Percentiles rank a stretch among this genome's conserved stretches.
Conservation (phyloP, 2,888 invertebrate genomes). For the Tyria jacobaeae region DNA sequence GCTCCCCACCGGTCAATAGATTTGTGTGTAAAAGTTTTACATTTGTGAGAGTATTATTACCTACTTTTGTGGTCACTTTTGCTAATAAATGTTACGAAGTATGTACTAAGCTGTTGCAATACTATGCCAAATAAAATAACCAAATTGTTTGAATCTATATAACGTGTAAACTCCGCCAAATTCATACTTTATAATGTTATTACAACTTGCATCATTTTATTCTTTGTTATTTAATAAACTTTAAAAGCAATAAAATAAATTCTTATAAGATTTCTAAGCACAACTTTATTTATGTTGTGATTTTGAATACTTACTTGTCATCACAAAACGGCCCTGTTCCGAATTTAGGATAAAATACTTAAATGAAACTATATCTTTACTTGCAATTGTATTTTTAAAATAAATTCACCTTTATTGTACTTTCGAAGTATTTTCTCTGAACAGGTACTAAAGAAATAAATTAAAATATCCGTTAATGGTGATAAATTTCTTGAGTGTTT, state of each 20-base stretch:
- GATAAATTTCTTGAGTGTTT: constrained; percentile 30
- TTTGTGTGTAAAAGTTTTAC: no score
- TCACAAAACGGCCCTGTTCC: constrained; percentile 36
- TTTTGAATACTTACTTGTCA: constrained; percentile 25
- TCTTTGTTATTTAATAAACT: constrained; percentile 28
- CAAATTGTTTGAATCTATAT: constrained; percentile 56
- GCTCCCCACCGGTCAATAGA: no score
- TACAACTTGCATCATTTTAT: constrained; percentile 24
- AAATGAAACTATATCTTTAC: not conserved
- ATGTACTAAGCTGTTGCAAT: constrained; percentile 38
- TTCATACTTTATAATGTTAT: constrained; percentile 42
- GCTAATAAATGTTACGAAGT: constrained; percentile 33
- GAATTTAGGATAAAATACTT: not conserved
- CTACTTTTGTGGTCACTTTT: not conserved
- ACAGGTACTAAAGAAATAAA: constrained; percentile 17
- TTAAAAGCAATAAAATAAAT: constrained; percentile 30
- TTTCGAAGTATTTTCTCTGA: constrained; percentile 13
- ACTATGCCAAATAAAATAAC: constrained; percentile 59
- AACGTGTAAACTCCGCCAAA: constrained; percentile 53
- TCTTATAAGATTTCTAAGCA: constrained; percentile 38
- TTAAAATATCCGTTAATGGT: constrained; percentile 12
- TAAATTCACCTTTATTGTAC: constrained; percentile 15
- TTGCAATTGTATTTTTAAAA: constrained; percentile 5
- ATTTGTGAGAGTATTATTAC: not conserved
- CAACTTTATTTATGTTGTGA: constrained; percentile 35